phyloP scores from a whole-genome alignment of 1,140 invertebrate species.

The Ganaspis sp. region DNA sequence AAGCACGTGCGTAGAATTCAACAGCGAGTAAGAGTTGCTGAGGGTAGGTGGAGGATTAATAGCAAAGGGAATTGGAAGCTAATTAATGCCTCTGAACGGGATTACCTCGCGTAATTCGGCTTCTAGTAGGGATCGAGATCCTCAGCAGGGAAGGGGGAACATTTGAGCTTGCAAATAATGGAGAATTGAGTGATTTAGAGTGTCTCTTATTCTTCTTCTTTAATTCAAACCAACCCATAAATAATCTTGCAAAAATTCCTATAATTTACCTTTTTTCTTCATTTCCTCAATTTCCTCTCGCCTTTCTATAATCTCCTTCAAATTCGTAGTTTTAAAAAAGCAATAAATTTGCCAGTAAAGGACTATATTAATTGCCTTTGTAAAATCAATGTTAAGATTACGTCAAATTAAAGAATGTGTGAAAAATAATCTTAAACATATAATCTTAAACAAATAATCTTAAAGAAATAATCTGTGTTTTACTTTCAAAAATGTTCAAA shows the following conservation, averaged over 20 bases:
- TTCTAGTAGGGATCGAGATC: conserved; percentile 21
- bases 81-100: conserved; percentile 66
- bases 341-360: no score
- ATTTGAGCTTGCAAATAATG: conserved; percentile 29
- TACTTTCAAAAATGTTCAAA: no score
- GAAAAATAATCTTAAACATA: no score
- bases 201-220: not conserved
- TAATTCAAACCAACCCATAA: not conserved
- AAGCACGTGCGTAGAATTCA: not conserved
- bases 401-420: no score
- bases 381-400: no score
- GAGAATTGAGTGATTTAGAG: conserved; percentile 22
- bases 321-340: no score
- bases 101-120: conserved; percentile 66
- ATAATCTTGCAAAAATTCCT: not conserved
- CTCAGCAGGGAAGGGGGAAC: not conserved
- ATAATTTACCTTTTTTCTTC: no score
- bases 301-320: no score
- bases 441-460: no score
- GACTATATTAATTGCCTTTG: no score
- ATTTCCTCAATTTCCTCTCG: no score
- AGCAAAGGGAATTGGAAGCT: conserved; percentile 65
- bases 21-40: not conserved
- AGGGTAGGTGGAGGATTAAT: conserved; percentile 59
- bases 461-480: no score